These are phyloP conservation scores for Knipowitschia caucasica DNA, from an alignment of 2,797 vertebrate species.

Conservation along the genomic window DNA sequence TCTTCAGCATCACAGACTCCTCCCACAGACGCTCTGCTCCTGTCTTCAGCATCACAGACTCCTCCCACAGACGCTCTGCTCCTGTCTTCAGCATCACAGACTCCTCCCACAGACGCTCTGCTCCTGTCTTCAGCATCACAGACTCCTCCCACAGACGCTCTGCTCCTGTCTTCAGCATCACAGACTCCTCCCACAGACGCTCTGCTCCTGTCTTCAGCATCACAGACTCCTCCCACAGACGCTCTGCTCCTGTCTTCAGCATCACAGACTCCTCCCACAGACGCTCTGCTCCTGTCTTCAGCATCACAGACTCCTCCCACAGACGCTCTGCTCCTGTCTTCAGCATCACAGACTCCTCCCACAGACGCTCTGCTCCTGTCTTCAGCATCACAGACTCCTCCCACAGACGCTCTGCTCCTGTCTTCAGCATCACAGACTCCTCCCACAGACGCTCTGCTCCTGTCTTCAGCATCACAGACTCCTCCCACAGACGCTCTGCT, in stretches of 20 bases:
- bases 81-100: conserved; percentile 72
- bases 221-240: conserved; percentile 47
- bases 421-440: conserved; percentile 37
- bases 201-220: conserved; percentile 48
- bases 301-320: conserved; percentile 44
- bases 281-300: conserved; percentile 48
- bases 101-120: conserved; percentile 65
- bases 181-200: conserved; percentile 47
- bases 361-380: conserved; percentile 55
- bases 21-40: conserved; percentile 70
- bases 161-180: conserved; percentile 65
- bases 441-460: conserved; percentile 54
- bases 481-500: conserved; percentile 49
- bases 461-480: conserved; percentile 41
- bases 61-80: conserved; percentile 69
- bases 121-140: conserved; percentile 74
- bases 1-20: conserved; percentile 69
- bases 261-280: conserved; percentile 47
- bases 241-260: conserved; percentile 47
- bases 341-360: conserved; percentile 39
- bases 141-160: conserved; percentile 61
- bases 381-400: conserved; percentile 36
- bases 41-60: conserved; percentile 71
- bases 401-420: conserved; percentile 55
- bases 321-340: conserved; percentile 52